Evolutionary conservation across 2,888 invertebrate genomes (phyloP), one percentile per base, ranked within the genome.

Genomic region (Hermaeophaga mercurialis): DNA sequence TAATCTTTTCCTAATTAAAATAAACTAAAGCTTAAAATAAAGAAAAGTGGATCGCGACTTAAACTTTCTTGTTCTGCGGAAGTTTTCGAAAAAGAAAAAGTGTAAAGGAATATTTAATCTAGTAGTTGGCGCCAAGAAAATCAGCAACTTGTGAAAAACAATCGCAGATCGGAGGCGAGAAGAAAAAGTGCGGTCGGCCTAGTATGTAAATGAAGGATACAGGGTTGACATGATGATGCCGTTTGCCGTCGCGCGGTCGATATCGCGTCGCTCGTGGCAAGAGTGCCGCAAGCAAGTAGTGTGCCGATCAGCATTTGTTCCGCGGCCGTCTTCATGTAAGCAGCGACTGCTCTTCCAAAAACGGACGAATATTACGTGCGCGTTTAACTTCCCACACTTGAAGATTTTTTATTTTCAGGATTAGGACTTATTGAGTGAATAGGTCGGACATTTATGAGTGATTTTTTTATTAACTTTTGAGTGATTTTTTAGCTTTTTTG

Each of bases 241-340:
- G 3, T 3, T 11, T 17, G 36, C 18, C 11, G 22, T 39, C 44
- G 36, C 38, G 56, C 53, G 70, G 70, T 70, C 70, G 70, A 70
- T 70, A 70, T 67, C 68, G 66, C 66, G 65, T 66, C 63, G 70
- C 70, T 70, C 65, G 63, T 66, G 68, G 71, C 69, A 61, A 50
- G 50, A 41, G 66, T 70, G 71, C 71, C 71, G 70, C 70, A 68
- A 71, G 71, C 70, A 65, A 64, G 69, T 58, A 66, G 64, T 59
- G 54, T 54, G 59, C 61, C 66, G 59, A 64, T 64, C 65, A 65
- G 66, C 70, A 70, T 68, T 70, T 67, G 68, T 66, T 66, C 63
- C 61, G 65, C 62, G 68, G 61, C 63, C 61, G 66, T 58, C 58
- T 61, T 38, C 58, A 58, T 59, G 69, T 36, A 59, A 57, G 58